Percentiles rank a stretch among this genome's conserved stretches.
These are phyloP conservation scores for Metalampra italica DNA, from an alignment of 2,888 invertebrate genomes.

Conservation along the genomic window DNA sequence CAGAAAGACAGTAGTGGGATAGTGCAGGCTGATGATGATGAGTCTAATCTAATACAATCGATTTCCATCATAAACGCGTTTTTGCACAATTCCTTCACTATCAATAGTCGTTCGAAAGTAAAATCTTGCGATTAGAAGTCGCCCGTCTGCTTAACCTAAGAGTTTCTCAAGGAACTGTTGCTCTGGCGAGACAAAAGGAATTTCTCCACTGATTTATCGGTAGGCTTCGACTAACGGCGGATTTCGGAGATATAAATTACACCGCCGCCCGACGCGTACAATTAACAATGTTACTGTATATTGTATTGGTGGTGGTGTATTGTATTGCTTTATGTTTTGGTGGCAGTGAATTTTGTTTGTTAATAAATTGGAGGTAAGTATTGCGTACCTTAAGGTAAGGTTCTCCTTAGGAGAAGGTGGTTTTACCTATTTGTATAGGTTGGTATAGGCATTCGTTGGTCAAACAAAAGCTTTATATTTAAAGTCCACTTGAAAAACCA, in stretches of 20 bases:
- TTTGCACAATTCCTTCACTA: too few species aligned
- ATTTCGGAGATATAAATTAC: conserved; percentile 54
- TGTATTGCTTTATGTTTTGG: conserved; percentile 23
- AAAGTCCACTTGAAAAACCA: too few species aligned
- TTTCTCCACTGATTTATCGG: conserved; percentile 56
- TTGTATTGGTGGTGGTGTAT: conserved; percentile 27
- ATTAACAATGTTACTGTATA: conserved; percentile 50
- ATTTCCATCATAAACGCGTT: too few species aligned
- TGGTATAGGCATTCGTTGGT: too few species aligned
- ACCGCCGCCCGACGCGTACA: conserved; percentile 32
- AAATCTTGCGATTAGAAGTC: conserved; percentile 13
- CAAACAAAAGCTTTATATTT: too few species aligned
- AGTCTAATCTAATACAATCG: too few species aligned
- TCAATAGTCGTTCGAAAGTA: too few species aligned
- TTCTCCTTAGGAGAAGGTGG: too few species aligned
- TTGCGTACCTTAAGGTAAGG: not conserved
- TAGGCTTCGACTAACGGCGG: conserved; percentile 44
- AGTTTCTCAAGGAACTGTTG: conserved; percentile 42
- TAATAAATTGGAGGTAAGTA: not conserved
- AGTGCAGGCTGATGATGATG: too few species aligned
- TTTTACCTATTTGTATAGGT: too few species aligned
- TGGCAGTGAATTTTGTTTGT: conserved; percentile 6
- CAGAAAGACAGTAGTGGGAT: too few species aligned
- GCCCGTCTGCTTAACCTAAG: conserved; percentile 23
- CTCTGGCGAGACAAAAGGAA: conserved; percentile 51